phyloP scores from a whole-genome alignment of 2,113 vertebrate species.

The Phyllostomus hastatus region DNA sequence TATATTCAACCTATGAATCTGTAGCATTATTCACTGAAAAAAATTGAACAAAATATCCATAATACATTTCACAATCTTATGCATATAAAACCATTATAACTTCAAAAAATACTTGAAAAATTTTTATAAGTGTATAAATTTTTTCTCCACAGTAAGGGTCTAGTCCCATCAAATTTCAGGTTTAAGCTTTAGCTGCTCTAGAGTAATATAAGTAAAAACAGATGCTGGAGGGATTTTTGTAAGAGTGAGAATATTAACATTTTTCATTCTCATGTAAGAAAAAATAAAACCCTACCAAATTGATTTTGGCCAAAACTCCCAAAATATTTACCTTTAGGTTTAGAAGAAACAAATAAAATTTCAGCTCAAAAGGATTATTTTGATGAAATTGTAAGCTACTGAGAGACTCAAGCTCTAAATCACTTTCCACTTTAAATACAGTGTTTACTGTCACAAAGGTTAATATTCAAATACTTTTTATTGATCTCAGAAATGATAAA shows the following conservation, averaged over 20 bases:
- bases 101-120: background rate
- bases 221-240: background rate
- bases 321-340: background rate
- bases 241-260: slow-evolving; percentile 13
- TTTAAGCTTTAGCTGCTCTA: background rate
- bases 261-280: background rate
- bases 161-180: background rate
- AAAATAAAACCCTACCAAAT: background rate
- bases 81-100: background rate
- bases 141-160: background rate
- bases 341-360: background rate
- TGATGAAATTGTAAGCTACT: background rate
- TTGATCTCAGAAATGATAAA: background rate
- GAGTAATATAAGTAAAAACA: background rate
- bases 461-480: background rate
- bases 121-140: background rate
- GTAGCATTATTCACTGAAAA: background rate
- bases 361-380: background rate
- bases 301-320: background rate
- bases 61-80: background rate
- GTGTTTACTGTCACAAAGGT: background rate
- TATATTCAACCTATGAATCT: background rate
- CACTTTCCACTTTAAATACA: background rate
- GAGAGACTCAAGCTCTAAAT: background rate
- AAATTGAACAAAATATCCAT: background rate